A percentile compares a stretch with the other conserved stretches of the same genome.
Conservation (phyloP, 2,888 invertebrate genomes). For the Idaea dimidiata region DNA sequence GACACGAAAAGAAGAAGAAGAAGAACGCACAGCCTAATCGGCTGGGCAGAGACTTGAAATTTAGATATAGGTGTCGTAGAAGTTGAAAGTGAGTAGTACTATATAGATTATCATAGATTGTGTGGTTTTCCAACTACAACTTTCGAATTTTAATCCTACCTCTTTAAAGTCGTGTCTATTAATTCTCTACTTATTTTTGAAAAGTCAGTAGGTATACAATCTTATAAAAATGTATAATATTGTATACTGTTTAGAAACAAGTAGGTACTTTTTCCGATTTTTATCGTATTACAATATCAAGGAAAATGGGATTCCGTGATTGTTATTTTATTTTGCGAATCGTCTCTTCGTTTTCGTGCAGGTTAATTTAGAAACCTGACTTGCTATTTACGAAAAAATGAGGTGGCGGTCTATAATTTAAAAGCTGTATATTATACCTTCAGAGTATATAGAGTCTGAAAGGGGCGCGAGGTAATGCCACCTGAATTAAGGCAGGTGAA, state of each 20-base stretch:
- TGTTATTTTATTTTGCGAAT: constrained; percentile 16
- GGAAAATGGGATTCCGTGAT: constrained; percentile 5
- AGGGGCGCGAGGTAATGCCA: not conserved
- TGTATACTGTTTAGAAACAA: not conserved
- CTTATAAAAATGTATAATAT: no score
- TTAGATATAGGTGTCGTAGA: no score
- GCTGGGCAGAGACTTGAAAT: no score
- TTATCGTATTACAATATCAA: constrained; percentile 16
- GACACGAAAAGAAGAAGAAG: no score
- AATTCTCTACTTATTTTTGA: no score
- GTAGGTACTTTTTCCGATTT: constrained; percentile 11
- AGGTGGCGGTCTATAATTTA: not conserved
- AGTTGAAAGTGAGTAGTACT: no score
- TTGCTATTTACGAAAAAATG: not conserved
- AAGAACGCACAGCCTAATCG: no score
- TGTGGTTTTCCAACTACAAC: no score
- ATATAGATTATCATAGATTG: no score
- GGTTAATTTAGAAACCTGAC: not conserved
- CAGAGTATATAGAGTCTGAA: not conserved
- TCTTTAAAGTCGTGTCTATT: no score
- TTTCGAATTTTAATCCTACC: no score
- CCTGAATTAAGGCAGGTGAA: not conserved
- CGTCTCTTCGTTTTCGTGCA: constrained; percentile 16
- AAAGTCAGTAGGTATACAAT: no score
- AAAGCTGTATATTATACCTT: not conserved